phyloP scores from a whole-genome alignment of 2,888 invertebrate genomes.

The Maniola hyperantus region DNA sequence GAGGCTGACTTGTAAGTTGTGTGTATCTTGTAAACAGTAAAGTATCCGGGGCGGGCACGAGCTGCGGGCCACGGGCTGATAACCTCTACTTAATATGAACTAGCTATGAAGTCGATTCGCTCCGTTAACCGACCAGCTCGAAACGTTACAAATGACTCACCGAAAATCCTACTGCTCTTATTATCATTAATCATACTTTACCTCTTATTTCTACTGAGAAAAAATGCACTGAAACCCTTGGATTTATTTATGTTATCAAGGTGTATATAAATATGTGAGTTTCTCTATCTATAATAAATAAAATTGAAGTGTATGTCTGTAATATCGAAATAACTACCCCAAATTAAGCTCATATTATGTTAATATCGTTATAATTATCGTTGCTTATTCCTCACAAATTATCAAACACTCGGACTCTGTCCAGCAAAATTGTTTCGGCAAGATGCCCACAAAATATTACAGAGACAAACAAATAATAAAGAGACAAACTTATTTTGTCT shows the following conservation, averaged over 20 bases:
- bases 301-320: too few relatives aligned
- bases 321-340: too few relatives aligned
- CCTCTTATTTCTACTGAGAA: too few relatives aligned
- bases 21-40: not conserved
- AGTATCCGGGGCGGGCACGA: not conserved
- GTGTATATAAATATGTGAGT: too few relatives aligned
- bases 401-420: too few relatives aligned
- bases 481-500: not conserved
- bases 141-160: not conserved
- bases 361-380: too few relatives aligned
- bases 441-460: not conserved
- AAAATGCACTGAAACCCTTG: too few relatives aligned
- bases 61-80: slow-evolving; percentile 28
- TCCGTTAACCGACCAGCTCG: slow-evolving; percentile 26
- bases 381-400: too few relatives aligned
- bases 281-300: too few relatives aligned
- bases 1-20: not conserved
- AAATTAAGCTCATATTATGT: too few relatives aligned
- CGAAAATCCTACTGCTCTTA: not conserved
- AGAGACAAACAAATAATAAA: not conserved
- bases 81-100: slow-evolving; percentile 27
- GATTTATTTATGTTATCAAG: too few relatives aligned
- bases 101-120: slow-evolving; percentile 19
- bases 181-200: too few relatives aligned
- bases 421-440: not conserved